Evolutionary conservation across 2,113 vertebrate genomes (phyloP), one percentile per base, ranked within the genome.

Genomic region (Ammodytes dubius): DNA sequence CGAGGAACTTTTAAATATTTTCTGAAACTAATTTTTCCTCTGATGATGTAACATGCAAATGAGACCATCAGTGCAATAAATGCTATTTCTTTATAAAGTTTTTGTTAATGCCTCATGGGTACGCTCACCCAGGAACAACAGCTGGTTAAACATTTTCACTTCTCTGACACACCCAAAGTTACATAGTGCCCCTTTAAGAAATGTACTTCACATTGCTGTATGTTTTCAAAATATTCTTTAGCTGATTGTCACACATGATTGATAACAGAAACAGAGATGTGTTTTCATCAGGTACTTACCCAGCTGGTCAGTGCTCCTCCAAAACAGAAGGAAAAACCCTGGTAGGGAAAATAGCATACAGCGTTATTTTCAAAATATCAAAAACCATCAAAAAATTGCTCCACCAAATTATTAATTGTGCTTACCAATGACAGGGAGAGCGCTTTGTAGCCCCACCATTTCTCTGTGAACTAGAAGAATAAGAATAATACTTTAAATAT

Each of bases 271-370:
- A 13, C 9, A 42, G 0, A 54, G 45, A 14, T 56, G 63, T 39
- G 5, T 45, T 3, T 7, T 60, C 11, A 63, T 15, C 40, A 57
- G 9, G 4, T 63, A 80, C 83, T 81, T 27, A 86, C 83, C 47
- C 15, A 0, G 39, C 4, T 6, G 0, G 40, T 60, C 40, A 14
- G 53, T 6, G 4, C 19, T 54, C 6, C 27, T 69, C 70, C 63
- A 57, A 5, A 45, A 12, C 52, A 70, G 27, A 40, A 85, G 46
- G 7, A 82, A 11, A 60, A 75, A 66, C 78, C 83, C 83, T 85
- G 45, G 27, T 27, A 2, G 27, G 11, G 8, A 42, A 74, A 35
- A 46, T 17, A 27, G 14, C 6, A 65, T 0, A 17, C 0, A 14
- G 47, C 8, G 6, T 68, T 45, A 49, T 17, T 56, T 14, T 37